Evolutionary conservation across 2,113 vertebrate species (phyloP), one percentile per base, ranked within the genome.

Genomic region (Myotis davidii): DNA sequence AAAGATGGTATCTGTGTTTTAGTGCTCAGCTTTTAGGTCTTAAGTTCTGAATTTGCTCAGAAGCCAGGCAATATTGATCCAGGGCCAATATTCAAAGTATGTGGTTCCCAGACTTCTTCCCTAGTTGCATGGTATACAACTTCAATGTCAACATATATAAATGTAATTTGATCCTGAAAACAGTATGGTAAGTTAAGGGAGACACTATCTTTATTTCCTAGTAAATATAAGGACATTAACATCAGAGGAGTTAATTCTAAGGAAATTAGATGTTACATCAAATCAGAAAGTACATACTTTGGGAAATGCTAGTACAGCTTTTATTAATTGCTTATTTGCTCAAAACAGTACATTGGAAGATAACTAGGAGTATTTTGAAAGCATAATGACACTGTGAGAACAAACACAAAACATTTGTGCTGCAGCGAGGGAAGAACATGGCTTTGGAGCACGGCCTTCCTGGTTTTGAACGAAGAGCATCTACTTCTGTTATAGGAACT

Each of bases 101-200:
- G n/a, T n/a, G n/a, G n/a, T n/a, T n/a, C n/a, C n/a, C n/a, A n/a
- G n/a, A n/a, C n/a, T n/a, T n/a, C n/a, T n/a, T n/a, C n/a, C n/a
- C n/a, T n/a, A n/a, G n/a, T n/a, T n/a, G n/a, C n/a, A n/a, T n/a
- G n/a, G n/a, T n/a, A n/a, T n/a, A n/a, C n/a, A 54, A 91, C 21
- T 67, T 17, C 39, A 59, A 13, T 6, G 52, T 23, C 32, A 34
- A 29, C 9, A 42, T 69, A 23, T 65, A 89, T 67, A 59, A 42
- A 73, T 52, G 77, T 87, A 59, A 3, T 94, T 86, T 73, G 45
- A 90, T 69, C n/a, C 69, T 87, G 84, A 52, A 45, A 89, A 74
- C 2, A 18, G 10, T 14, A 48, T 13, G 39, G 0, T 54, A 32
- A 54, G 18, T 9, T 50, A 72, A 0, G 6, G 25, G 21, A 93